Evolutionary conservation across 2,113 vertebrate species (phyloP), one percentile per base, ranked within the genome.

Genomic region (Nesoenas mayeri): DNA sequence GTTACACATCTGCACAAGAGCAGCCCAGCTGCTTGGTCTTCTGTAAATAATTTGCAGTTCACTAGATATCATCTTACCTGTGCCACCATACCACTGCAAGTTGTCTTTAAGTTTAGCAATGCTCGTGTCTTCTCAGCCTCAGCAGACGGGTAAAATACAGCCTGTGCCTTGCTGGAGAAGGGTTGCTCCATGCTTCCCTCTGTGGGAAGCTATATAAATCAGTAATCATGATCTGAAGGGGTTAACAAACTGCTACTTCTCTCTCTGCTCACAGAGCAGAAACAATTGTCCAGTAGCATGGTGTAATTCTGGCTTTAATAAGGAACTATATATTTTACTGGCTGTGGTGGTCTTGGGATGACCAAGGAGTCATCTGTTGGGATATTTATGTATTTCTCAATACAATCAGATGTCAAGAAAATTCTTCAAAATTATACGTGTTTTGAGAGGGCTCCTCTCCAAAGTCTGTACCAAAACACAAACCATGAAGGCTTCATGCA

Each of bases 251-350:
- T 71, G 32, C 61, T 54, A n/a, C 65, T 77, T 60, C 32, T 54
- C 25, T 81, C n/a, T 87, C 31, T 71, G 38, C 60, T 71, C 34
- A 48, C 31, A 44, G 36, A 58, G 28, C n/a, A 74, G 50, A 91
- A 84, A 11, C 0, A 0, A 12, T 54, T 88, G 42, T 38, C 83
- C 4, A 1, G 15, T 54, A 66, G 8, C 5, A 2, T 56, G 13
- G 53, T 11, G 13, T 34, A 81, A 29, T 5, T 75, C 48, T 71
- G 25, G 32, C 22, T 67, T 73, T 62, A 51, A 47, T 56, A 60
- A 2, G 3, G 19, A 65, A 38, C 9, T 54, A 2, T 54, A 3
- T 69, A 12, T 73, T 93, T 82, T 64, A 83, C 5, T 51, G 11
- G 11, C 50, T 75, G 9, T 66, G 9, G 9, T 74, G 34, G 7